These are phyloP conservation scores for Nibea albiflora DNA, from an alignment of 2,113 vertebrate genomes.

Conservation along the genomic window DNA sequence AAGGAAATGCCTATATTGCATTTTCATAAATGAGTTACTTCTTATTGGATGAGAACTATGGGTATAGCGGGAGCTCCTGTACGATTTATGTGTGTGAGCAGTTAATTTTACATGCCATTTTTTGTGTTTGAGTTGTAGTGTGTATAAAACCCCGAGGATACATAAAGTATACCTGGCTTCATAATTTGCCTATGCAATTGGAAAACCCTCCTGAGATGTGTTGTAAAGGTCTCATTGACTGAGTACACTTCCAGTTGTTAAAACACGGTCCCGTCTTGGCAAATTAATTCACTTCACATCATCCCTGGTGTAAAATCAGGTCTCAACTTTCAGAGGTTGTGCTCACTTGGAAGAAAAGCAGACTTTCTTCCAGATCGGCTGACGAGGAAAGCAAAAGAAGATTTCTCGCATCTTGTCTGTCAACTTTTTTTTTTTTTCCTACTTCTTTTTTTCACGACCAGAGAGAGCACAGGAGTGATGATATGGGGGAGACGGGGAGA, in stretches of 20 bases:
- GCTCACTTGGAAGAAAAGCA: slow-evolving; percentile 28
- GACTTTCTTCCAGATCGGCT: slow-evolving; percentile 38
- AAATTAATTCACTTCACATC: slow-evolving; percentile 72
- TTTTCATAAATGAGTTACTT: slow-evolving; percentile 13
- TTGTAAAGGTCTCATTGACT: slow-evolving; percentile 72
- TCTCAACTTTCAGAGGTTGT: slow-evolving; percentile 62
- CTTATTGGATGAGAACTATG: neutral
- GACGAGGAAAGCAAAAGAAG: slow-evolving; percentile 64
- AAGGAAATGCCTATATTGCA: slow-evolving; percentile 13
- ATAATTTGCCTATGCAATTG: slow-evolving; percentile 56
- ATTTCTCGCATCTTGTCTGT: slow-evolving; percentile 63
- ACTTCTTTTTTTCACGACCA: slow-evolving; percentile 39
- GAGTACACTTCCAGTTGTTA: slow-evolving; percentile 79
- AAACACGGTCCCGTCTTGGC: slow-evolving; percentile 67
- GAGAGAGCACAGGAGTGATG: slow-evolving; percentile 32
- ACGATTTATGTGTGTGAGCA: neutral
- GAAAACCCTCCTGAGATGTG: slow-evolving; percentile 52
- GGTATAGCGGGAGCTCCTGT: neutral
- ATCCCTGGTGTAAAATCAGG: slow-evolving; percentile 56
- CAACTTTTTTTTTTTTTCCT: slow-evolving; percentile 69
- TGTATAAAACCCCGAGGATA: slow-evolving; percentile 42
- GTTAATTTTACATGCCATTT: slow-evolving; percentile 26
- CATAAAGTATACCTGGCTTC: slow-evolving; percentile 59
- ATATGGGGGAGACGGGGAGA: slow-evolving; percentile 13
- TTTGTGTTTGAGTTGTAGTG: slow-evolving; percentile 17